Evolutionary conservation across 2,888 invertebrate genomes (phyloP).

Genomic region (Dynastes hyllus): DNA sequence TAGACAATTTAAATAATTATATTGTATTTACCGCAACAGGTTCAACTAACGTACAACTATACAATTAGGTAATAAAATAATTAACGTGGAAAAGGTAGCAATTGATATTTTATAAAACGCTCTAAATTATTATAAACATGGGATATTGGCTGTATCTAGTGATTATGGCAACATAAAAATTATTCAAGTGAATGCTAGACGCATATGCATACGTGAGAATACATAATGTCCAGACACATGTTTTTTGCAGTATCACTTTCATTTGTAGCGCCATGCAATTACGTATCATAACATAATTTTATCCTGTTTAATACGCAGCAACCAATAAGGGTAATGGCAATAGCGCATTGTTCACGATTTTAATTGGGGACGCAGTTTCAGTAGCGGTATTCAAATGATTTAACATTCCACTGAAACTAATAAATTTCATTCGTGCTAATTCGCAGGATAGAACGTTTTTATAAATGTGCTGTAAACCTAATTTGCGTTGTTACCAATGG

Average conservation of each 20-base stretch:
- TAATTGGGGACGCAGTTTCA: constrained; percentile 18
- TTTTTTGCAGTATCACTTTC: constrained; percentile 31
- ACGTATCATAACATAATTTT: constrained; percentile 2
- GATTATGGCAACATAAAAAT: background rate
- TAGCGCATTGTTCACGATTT: constrained; percentile 20
- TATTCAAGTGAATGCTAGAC: background rate
- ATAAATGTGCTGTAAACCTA: constrained; percentile 32
- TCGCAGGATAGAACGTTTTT: constrained; percentile 20
- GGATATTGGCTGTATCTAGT: background rate
- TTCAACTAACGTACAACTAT: background rate
- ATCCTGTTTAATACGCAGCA: constrained; percentile 20
- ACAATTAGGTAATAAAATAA: constrained; percentile 22
- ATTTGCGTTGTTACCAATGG: constrained; percentile 34
- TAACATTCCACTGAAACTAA: constrained; percentile 28
- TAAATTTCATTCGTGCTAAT: constrained; percentile 28
- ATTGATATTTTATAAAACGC: background rate
- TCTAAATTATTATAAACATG: background rate
- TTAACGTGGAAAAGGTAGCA: constrained; percentile 6
- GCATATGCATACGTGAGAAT: background rate
- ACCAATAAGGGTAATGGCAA: constrained; percentile 11
- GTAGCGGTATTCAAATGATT: constrained; percentile 8
- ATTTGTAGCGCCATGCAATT: constrained; percentile 29
- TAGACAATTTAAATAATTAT: background rate
- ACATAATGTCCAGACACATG: constrained; percentile 1
- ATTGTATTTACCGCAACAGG: background rate